Base-by-base conservation (phyloP, 2,888 invertebrate genomes). In the Melanophora roralis region DNA sequence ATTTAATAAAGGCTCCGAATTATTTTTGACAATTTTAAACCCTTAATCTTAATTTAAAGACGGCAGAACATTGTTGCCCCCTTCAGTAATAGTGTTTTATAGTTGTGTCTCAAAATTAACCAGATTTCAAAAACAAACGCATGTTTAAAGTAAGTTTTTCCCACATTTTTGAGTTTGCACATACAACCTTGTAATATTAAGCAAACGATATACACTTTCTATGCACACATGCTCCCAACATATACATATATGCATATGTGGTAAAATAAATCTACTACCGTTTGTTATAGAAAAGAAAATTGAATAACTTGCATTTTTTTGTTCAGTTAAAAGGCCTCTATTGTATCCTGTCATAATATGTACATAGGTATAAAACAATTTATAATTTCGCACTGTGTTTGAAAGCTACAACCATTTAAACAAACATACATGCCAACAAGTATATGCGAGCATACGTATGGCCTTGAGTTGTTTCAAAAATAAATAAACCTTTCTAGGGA, bases 341-440 rank as follows among this genome's bases (percentile, higher is more conserved):
- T 45, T 76, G 62, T 55, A 62, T 45, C 38, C 62, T 49, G 40
- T 69, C 55, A 62, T 62, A 60, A 60, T 60, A 53, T 53, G 16
- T 47, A 68, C 59, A n/a, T 34, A 53, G 6, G 3, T 27, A 68
- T 68, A n/a, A n/a, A n/a, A n/a, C n/a, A n/a, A n/a, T n/a, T n/a
- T 57, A 55, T 64, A 69, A 76, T 69, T 62, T 69, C 62, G 62
- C 55, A 57, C 38, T 76, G 32, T 69, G 21, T 38, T 49, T 11
- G 6, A 14, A 45, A 53, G 47, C 9, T 51, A 49, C 27, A 49
- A n/a, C n/a, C 9, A 47, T 3, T 19, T 16, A 19, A n/a, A n/a
- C 23, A n/a, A n/a, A 51, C 47, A 68, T 23, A 47, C 8, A 32
- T 21, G 8, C 19, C n/a, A n/a, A n/a, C n/a, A n/a, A n/a, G n/a